Evolutionary conservation across 2,797 vertebrate species (phyloP).

Genomic region (Leptoclinus maculatus): DNA sequence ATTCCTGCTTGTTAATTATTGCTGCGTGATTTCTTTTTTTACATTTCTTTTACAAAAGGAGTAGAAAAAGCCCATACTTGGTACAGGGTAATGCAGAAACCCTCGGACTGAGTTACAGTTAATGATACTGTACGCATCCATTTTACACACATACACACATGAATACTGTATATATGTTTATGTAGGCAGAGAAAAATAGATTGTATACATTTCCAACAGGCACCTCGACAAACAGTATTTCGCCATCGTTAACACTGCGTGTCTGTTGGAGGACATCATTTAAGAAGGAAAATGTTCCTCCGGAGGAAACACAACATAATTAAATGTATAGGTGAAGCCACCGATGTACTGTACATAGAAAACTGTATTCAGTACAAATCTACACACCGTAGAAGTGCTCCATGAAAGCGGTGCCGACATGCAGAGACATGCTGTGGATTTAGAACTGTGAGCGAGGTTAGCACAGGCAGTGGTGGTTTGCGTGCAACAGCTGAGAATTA

Average conservation of each 20-base stretch:
- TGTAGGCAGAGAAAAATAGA: slow-evolving; percentile 53
- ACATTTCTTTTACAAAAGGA: slow-evolving; percentile 65
- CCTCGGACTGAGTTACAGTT: slow-evolving; percentile 30
- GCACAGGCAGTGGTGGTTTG: slow-evolving; percentile 48
- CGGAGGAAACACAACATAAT: slow-evolving; percentile 26
- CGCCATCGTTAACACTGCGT: slow-evolving; percentile 34
- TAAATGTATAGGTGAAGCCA: slow-evolving; percentile 39
- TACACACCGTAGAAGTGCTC: slow-evolving; percentile 44
- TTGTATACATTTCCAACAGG: slow-evolving; percentile 45
- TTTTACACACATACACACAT: slow-evolving; percentile 53
- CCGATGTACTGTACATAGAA: slow-evolving; percentile 37
- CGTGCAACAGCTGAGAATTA: slow-evolving; percentile 44
- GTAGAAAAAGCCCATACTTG: slow-evolving; percentile 66
- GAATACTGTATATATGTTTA: slow-evolving; percentile 43
- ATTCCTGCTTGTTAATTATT: slow-evolving; percentile 81
- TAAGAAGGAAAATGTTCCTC: slow-evolving; percentile 13
- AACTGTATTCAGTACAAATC: slow-evolving; percentile 37
- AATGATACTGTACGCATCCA: slow-evolving; percentile 45
- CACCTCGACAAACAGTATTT: slow-evolving; percentile 32
- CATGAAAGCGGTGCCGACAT: slow-evolving; percentile 57
- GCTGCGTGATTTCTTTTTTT: slow-evolving; percentile 62
- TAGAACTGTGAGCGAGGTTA: slow-evolving; percentile 45
- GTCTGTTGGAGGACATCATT: slow-evolving; percentile 43
- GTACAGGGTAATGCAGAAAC: slow-evolving; percentile 52
- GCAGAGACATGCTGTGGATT: slow-evolving; percentile 53